These are phyloP conservation scores for Peromyscus attwateri DNA, from an alignment of 2,797 vertebrate species.

Conservation along the genomic window DNA sequence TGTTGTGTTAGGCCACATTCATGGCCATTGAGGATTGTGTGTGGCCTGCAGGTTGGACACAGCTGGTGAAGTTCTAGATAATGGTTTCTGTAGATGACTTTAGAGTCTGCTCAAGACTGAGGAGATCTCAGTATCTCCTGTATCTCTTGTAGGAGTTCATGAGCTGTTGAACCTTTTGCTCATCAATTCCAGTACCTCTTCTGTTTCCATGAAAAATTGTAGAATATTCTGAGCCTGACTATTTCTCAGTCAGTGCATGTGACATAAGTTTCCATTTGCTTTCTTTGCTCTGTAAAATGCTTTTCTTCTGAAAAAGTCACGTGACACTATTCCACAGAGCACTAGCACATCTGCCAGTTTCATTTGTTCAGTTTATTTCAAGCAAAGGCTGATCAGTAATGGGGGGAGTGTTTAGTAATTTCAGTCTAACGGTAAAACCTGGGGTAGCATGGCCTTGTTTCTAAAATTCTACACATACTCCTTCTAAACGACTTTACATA, in stretches of 20 bases:
- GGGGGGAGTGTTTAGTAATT: background rate
- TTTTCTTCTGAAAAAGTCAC: slow-evolving; percentile 6
- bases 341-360: background rate
- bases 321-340: background rate
- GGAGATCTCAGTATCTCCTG: background rate
- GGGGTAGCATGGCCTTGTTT: background rate
- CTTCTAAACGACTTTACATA: slow-evolving; percentile 22
- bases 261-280: background rate
- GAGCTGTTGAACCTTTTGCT: background rate
- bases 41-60: background rate
- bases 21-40: background rate
- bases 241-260: background rate
- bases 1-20: background rate
- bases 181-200: background rate
- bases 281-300: background rate
- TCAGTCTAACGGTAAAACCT: background rate
- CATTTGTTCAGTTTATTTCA: background rate
- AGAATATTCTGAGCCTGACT: background rate
- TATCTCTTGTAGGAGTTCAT: background rate
- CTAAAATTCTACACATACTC: background rate
- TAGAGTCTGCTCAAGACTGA: background rate
- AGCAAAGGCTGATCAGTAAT: background rate
- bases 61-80: background rate
- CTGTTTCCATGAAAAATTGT: background rate
- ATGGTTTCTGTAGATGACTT: background rate